These are phyloP conservation scores for Xestia xanthographa DNA, from an alignment of 2,888 invertebrate genomes.

Conservation along the genomic window DNA sequence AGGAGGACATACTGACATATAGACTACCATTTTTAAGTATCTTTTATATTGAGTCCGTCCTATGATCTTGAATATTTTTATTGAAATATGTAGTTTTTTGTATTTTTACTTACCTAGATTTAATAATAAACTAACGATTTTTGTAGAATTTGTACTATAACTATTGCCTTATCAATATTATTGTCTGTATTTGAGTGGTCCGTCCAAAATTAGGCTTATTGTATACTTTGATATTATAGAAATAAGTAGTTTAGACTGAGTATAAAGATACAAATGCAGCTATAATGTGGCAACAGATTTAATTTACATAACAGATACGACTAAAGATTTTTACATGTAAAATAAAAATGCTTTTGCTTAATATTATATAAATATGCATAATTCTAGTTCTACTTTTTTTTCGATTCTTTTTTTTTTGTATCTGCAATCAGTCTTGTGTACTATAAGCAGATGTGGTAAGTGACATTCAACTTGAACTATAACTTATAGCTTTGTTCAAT, in stretches of 20 bases:
- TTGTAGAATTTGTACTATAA: slow-evolving; percentile 15
- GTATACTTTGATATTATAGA: slow-evolving; percentile 22
- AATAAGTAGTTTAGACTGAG: slow-evolving; percentile 27
- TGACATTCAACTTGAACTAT: too few species aligned
- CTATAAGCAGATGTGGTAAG: too few species aligned
- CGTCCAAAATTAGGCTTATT: slow-evolving; percentile 42
- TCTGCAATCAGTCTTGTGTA: too few species aligned
- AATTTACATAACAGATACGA: background rate
- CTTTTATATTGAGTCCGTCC: slow-evolving; percentile 57
- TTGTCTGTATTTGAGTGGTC: slow-evolving; percentile 27
- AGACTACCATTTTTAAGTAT: slow-evolving; percentile 61
- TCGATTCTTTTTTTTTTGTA: too few species aligned
- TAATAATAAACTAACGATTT: slow-evolving; percentile 4
- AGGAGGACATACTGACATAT: slow-evolving; percentile 94
- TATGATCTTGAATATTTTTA: slow-evolving; percentile 11
- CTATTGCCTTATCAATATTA: slow-evolving; percentile 5
- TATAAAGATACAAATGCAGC: background rate
- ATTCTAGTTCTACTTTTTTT: too few species aligned
- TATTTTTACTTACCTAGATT: background rate
- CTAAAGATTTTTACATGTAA: slow-evolving; percentile 9
- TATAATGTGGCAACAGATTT: slow-evolving; percentile 12
- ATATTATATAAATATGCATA: too few species aligned
- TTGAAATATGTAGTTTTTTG: slow-evolving; percentile 7
- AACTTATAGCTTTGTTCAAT: too few species aligned
- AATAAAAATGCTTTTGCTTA: background rate